Evolutionary conservation across 2,888 invertebrate species (phyloP).

Genomic region (Diploptera punctata): DNA sequence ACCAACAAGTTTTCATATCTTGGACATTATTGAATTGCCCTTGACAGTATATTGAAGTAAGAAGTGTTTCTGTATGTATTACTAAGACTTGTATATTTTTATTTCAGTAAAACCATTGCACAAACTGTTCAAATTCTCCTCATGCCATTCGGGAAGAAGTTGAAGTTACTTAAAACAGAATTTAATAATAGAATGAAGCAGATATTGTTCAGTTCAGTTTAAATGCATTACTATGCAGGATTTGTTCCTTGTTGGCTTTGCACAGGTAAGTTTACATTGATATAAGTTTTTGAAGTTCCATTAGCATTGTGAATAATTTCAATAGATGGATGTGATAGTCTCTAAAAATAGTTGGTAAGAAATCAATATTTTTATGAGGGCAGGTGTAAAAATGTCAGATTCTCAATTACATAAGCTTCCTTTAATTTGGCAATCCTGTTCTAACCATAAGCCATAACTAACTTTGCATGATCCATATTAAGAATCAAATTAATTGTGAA

Average conservation of each 20-base stretch:
- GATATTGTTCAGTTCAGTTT: conserved; percentile 82
- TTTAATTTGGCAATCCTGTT: too few species aligned
- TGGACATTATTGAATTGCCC: neutral
- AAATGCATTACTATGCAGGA: conserved; percentile 87
- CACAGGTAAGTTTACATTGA: conserved; percentile 81
- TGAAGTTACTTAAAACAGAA: conserved; percentile 79
- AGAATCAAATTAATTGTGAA: too few species aligned
- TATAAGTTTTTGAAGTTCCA: too few species aligned
- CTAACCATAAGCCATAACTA: too few species aligned
- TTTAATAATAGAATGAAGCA: conserved; percentile 91
- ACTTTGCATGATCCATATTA: too few species aligned
- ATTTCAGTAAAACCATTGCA: conserved; percentile 69
- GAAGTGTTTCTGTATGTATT: neutral
- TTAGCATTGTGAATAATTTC: too few species aligned
- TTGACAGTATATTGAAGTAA: neutral
- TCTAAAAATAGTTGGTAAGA: too few species aligned
- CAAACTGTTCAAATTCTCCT: conserved; percentile 76
- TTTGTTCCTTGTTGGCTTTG: conserved; percentile 90
- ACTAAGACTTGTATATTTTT: neutral
- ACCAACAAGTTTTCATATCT: too few species aligned
- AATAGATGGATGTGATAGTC: too few species aligned
- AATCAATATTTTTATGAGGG: too few species aligned
- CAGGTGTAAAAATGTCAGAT: too few species aligned
- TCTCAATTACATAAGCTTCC: too few species aligned
- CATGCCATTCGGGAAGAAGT: conserved; percentile 82